Evolutionary conservation across 2,888 invertebrate species (phyloP).

Genomic region (Operophtera brumata): DNA sequence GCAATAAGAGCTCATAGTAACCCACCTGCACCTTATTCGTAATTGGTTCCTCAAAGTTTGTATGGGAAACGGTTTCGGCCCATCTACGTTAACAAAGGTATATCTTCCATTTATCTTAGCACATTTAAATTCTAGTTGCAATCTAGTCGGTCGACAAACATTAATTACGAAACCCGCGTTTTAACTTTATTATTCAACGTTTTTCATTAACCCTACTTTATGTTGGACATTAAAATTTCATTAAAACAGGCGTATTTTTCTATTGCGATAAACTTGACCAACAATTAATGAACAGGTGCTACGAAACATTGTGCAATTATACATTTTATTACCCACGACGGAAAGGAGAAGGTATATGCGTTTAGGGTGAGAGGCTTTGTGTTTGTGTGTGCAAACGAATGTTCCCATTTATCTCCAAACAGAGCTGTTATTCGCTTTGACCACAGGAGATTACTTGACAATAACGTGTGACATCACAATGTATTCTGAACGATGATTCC

Average conservation of each 20-base stretch:
- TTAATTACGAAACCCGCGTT: conserved; percentile 34
- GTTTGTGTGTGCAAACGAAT: too few relatives aligned
- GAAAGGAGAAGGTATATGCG: too few relatives aligned
- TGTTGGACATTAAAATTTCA: conserved; percentile 35
- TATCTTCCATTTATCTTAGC: conserved; percentile 11
- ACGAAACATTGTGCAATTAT: not conserved
- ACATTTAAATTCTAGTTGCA: conserved; percentile 26
- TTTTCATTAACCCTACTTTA: conserved; percentile 45
- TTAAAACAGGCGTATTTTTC: conserved; percentile 29
- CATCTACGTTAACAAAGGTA: not conserved
- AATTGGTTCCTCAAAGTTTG: too few relatives aligned
- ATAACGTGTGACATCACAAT: too few relatives aligned
- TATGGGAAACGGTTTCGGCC: too few relatives aligned
- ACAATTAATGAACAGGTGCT: conserved; percentile 21
- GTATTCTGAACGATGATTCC: too few relatives aligned
- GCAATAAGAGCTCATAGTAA: too few relatives aligned
- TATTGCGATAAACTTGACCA: conserved; percentile 22
- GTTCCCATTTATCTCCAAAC: too few relatives aligned
- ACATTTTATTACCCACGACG: not conserved
- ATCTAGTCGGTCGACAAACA: conserved; percentile 30
- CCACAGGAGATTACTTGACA: too few relatives aligned
- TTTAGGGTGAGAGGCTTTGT: too few relatives aligned
- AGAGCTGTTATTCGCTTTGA: too few relatives aligned
- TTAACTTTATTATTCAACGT: conserved; percentile 35
- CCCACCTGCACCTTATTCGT: too few relatives aligned